phyloP scores from a whole-genome alignment of 2,888 invertebrate genomes.

The Embidobia sp. region DNA sequence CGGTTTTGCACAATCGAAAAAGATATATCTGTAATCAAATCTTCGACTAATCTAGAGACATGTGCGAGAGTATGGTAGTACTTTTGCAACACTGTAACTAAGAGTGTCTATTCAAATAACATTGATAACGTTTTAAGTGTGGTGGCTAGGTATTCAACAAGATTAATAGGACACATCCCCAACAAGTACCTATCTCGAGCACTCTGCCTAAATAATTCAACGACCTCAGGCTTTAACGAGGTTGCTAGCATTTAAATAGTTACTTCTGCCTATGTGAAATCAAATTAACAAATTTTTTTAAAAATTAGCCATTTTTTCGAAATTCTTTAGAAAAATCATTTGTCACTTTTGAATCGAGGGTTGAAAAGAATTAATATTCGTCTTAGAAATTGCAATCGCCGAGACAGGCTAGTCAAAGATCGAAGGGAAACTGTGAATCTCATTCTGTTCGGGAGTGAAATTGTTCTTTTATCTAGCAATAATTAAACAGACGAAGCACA shows the following conservation, averaged over 20 bases:
- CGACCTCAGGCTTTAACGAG: slow-evolving; percentile 56
- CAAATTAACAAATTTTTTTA: slow-evolving; percentile 36
- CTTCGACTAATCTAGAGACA: slow-evolving; percentile 11
- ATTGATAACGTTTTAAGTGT: slow-evolving; percentile 57
- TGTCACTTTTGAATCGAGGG: too few relatives aligned
- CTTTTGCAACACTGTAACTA: slow-evolving; percentile 40
- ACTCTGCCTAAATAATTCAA: slow-evolving; percentile 65
- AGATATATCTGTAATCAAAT: slow-evolving; percentile 4
- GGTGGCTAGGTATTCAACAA: slow-evolving; percentile 54
- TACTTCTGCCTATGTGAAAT: slow-evolving; percentile 48
- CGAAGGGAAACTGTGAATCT: not conserved
- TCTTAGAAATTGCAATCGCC: too few relatives aligned
- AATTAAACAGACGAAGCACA: slow-evolving; percentile 58
- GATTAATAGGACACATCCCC: slow-evolving; percentile 64
- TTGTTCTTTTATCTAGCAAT: slow-evolving; percentile 34
- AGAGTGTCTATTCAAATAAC: slow-evolving; percentile 54
- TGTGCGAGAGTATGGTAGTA: slow-evolving; percentile 15
- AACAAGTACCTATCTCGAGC: slow-evolving; percentile 63
- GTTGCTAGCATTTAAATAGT: slow-evolving; percentile 54
- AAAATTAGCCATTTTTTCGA: not conserved
- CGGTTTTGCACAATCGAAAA: not conserved
- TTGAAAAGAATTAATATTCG: too few relatives aligned
- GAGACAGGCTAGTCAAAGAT: too few relatives aligned
- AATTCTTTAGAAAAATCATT: not conserved
- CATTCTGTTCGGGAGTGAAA: slow-evolving; percentile 3